phyloP scores from a whole-genome alignment of 2,113 vertebrate species.

The Nyctibius bracteatus region DNA sequence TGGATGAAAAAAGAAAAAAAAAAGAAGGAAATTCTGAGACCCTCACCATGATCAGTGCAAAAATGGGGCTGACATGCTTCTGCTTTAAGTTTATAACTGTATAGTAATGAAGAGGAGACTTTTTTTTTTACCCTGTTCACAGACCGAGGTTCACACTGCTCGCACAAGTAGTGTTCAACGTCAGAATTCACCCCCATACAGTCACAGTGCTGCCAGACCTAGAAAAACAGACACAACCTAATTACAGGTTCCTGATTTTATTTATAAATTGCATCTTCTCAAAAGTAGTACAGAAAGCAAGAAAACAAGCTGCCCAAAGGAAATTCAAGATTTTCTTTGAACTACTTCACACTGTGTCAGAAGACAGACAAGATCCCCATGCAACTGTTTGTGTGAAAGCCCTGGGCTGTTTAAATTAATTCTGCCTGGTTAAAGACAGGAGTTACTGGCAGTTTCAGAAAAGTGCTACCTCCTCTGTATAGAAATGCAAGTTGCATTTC shows the following conservation, averaged over 20 bases:
- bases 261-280: not conserved
- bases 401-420: not conserved
- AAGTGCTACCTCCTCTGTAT: not conserved
- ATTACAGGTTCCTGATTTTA: not conserved
- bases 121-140: slow-evolving; percentile 82
- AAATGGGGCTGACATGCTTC: not conserved
- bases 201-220: slow-evolving; percentile 99
- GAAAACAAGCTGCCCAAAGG: not conserved
- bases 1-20: slow-evolving; percentile 36
- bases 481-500: not conserved
- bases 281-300: not conserved
- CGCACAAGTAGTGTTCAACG: slow-evolving; percentile 96
- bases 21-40: not conserved
- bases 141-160: slow-evolving; percentile 90
- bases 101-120: not conserved
- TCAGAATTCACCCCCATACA: slow-evolving; percentile 94
- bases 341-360: not conserved
- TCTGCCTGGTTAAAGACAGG: not conserved
- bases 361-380: not conserved
- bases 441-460: not conserved
- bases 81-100: not conserved
- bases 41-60: not conserved
- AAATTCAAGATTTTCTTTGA: not conserved
- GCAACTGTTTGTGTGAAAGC: not conserved
- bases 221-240: not conserved